Conservation (phyloP, 2,888 invertebrate genomes). For the Drosophila kokeensis region DNA sequence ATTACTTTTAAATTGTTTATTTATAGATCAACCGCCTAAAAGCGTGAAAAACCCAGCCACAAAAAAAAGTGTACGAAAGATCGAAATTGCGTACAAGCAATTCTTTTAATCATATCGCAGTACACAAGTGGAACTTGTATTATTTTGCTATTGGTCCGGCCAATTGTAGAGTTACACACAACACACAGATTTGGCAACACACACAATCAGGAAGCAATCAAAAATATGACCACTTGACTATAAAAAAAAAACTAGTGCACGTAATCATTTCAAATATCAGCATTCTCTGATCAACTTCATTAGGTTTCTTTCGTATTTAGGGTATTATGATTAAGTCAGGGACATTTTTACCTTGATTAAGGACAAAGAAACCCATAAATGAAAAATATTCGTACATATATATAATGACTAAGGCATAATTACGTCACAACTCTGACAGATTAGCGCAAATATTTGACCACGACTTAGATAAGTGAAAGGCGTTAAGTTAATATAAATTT, state of each 20-base stretch:
- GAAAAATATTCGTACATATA: not conserved
- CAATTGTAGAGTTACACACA: conserved; percentile 19
- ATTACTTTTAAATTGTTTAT: conserved; percentile 43
- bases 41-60: not conserved
- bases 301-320: not conserved
- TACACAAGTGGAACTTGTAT: conserved; percentile 46
- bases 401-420: not conserved
- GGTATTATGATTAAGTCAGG: not conserved
- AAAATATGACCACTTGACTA: conserved; percentile 29
- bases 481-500: conserved; percentile 16
- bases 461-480: conserved; percentile 17
- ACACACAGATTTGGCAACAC: conserved; percentile 26
- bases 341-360: not conserved
- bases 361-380: not conserved
- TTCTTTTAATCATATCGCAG: conserved; percentile 55
- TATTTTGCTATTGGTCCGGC: conserved; percentile 23
- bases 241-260: conserved; percentile 11
- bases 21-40: conserved; percentile 16
- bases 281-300: conserved; percentile 11
- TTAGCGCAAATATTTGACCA: not conserved
- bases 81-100: conserved; percentile 5
- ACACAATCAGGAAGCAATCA: conserved; percentile 32
- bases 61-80: not conserved
- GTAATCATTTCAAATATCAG: conserved; percentile 27
- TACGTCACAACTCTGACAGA: conserved; percentile 3